Evolutionary conservation across 1,140 invertebrate species (phyloP).

Genomic region (Drosophila simulans): DNA sequence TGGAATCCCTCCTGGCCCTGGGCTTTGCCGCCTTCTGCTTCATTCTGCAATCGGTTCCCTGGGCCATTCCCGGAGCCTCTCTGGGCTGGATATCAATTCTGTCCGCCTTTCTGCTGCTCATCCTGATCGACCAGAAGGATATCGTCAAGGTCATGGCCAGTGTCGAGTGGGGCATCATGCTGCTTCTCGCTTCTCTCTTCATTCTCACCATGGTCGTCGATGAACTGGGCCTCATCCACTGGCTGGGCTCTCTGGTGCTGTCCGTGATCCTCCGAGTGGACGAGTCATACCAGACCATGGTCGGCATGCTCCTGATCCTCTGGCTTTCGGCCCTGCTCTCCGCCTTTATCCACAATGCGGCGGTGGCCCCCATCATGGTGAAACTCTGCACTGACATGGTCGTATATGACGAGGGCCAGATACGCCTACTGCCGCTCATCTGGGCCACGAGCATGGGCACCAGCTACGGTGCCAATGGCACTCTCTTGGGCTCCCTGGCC

Average conservation of each 20-base stretch:
- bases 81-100: conserved; percentile 84
- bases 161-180: conserved; percentile 91
- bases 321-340: conserved; percentile 91
- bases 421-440: conserved; percentile 89
- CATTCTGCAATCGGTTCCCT: not conserved
- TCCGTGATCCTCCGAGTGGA: conserved; percentile 86
- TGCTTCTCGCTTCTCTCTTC: conserved; percentile 91
- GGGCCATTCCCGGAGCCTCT: not conserved
- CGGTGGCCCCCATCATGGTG: conserved; percentile 92
- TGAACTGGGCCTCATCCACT: conserved; percentile 88
- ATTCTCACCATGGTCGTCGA: conserved; percentile 91
- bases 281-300: conserved; percentile 86
- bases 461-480: conserved; percentile 92
- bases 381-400: conserved; percentile 87
- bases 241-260: conserved; percentile 88
- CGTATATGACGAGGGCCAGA: conserved; percentile 85
- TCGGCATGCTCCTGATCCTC: conserved; percentile 89
- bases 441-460: conserved; percentile 91
- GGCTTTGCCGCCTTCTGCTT: not conserved
- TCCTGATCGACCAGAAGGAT: conserved; percentile 87
- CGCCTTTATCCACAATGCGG: conserved; percentile 91
- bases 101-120: conserved; percentile 88
- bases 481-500: conserved; percentile 91
- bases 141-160: conserved; percentile 88
- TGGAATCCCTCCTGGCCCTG: not conserved